Percentiles rank a stretch among this genome's conserved stretches.
Conservation (phyloP, 2,113 vertebrate species). For the Struthidea cinerea region DNA sequence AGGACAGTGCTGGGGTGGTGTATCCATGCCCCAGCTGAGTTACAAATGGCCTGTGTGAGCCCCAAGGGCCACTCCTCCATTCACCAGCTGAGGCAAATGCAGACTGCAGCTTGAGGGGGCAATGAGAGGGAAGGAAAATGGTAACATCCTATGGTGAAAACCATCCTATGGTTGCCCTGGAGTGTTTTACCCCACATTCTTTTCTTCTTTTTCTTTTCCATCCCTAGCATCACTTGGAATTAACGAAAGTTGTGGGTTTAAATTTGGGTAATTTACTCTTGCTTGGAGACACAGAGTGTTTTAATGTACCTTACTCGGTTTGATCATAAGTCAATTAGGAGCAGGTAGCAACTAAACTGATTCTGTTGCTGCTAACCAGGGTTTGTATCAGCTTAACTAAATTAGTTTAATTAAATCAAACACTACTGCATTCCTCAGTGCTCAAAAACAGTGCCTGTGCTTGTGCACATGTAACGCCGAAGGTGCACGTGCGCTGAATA, state of each 20-base stretch:
- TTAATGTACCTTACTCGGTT: background rate
- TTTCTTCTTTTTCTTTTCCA: too few relatives aligned
- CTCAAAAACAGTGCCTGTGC: background rate
- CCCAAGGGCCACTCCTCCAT: background rate
- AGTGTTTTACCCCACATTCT: rapidly evolving
- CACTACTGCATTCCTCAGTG: background rate
- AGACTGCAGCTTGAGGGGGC: background rate
- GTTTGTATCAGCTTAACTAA: background rate
- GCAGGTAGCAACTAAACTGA: background rate
- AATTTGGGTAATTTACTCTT: background rate
- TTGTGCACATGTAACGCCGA: rapidly evolving
- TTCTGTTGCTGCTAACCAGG: background rate
- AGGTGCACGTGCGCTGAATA: background rate
- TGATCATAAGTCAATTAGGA: background rate
- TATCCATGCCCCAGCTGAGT: background rate
- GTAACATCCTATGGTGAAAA: background rate
- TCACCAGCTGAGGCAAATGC: background rate
- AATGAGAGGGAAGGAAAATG: background rate
- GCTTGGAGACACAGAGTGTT: background rate
- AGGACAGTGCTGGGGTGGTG: too few relatives aligned
- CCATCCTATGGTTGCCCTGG: background rate
- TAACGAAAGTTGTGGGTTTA: background rate
- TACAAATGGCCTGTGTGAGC: background rate
- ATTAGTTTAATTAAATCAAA: constrained; percentile 19
- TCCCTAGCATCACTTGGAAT: background rate